Base-by-base conservation (phyloP, 2,113 vertebrate species). In the Amia ocellicauda region DNA sequence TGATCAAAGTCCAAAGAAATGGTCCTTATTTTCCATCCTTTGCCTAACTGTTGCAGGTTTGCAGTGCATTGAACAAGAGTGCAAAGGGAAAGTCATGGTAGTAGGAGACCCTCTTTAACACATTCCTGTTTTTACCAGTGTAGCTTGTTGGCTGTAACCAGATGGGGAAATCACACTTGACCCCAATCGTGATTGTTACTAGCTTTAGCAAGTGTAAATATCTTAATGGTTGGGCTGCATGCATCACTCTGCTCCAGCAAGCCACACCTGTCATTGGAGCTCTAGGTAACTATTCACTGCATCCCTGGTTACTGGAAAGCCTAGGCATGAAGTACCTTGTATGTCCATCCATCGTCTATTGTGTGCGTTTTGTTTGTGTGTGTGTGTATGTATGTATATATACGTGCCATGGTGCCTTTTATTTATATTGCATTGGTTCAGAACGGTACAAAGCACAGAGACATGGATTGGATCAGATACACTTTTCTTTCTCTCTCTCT, bases 101-200 rank as follows among this genome's bases (percentile, higher is more conserved):
- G 76, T 62, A 13, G 43, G 69, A 60, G 68, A 69, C 70, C 17
- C 57, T 41, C 52, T 72, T 82, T 85, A 86, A 85, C 83, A 81
- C 80, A 71, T 82, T 77, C 84, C 83, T 87, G 74, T 88, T 88
- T 85, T 74, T 78, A 77, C 74, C 64, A 77, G 82, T 84, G 80
- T 74, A 81, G 70, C 77, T 80, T 80, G 74, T 85, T 83, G 82
- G 70, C 78, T 80, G 75, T 68, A 51, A 63, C 73, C 74, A 70
- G 64, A 76, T 36, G 31, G 31, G 31, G 31, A 36, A 36, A 36
- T 7, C 51, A 53, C 51, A 23, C 7, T 53, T 11, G n/a, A 53
- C 22, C 51, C 51, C 45, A 47, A 17, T n/a, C 45, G 4, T 47
- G 11, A 47, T 5, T 17, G 22, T 53, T 53, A 23, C 51, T 53